Evolutionary conservation across 1,140 invertebrate species (phyloP).

Genomic region (Solen grandis): DNA sequence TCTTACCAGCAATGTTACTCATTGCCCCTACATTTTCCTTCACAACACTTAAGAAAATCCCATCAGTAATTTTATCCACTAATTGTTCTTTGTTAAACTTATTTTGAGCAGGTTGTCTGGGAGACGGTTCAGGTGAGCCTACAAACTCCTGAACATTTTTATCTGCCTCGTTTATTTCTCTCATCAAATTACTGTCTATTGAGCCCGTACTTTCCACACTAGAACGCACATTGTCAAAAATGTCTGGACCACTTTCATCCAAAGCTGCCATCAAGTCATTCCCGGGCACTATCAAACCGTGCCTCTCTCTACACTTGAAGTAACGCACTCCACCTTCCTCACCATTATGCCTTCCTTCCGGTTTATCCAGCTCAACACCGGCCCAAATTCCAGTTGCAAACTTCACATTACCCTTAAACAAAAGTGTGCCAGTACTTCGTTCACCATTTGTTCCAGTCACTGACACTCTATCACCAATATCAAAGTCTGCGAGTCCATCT

Average conservation of each 20-base stretch:
- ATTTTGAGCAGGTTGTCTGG: conserved; percentile 1
- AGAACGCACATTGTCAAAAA: conserved; percentile 39
- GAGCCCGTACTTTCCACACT: conserved; percentile 62
- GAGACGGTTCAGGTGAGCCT: conserved; percentile 11
- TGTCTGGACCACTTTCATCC: conserved; percentile 23
- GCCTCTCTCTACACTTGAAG: conserved; percentile 78
- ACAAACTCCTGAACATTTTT: conserved; percentile 66
- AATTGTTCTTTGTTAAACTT: conserved; percentile 41
- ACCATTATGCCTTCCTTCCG: conserved; percentile 82
- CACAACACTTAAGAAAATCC: conserved; percentile 65
- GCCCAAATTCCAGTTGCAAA: conserved; percentile 89
- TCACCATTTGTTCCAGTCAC: conserved; percentile 84
- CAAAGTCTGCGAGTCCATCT: conserved; percentile 76
- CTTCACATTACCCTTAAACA: conserved; percentile 92
- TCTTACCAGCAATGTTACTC: conserved; percentile 56
- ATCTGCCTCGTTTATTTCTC: conserved; percentile 64
- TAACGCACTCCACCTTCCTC: conserved; percentile 79
- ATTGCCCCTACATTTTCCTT: conserved; percentile 67
- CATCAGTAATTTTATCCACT: conserved; percentile 70
- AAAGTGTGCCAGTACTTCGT: conserved; percentile 91
- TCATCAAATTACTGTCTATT: conserved; percentile 60
- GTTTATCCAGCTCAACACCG: conserved; percentile 82
- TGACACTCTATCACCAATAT: conserved; percentile 93
- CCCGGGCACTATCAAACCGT: conserved; percentile 81
- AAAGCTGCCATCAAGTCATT: conserved; percentile 66